phyloP scores from a whole-genome alignment of 2,797 vertebrate species.

The Betta splendens region DNA sequence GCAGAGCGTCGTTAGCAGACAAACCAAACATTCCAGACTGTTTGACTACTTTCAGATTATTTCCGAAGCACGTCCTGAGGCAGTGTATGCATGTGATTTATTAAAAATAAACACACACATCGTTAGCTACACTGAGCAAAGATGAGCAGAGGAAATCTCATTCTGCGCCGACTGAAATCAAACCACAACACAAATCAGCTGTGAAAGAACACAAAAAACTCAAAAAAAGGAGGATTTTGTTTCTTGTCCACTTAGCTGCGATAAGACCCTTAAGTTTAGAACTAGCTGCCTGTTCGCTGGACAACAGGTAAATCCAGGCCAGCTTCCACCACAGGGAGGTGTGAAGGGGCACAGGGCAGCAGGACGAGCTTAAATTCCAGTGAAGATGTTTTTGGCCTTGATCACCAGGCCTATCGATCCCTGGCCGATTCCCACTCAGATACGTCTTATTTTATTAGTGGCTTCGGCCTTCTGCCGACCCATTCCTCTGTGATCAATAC shows the following conservation, averaged over 20 bases:
- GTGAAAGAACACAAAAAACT: too few species aligned
- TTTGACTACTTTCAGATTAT: neutral
- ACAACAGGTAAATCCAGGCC: constrained; percentile 3
- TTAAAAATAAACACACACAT: constrained; percentile 7
- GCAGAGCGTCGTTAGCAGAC: constrained; percentile 18
- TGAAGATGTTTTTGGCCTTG: constrained; percentile 87
- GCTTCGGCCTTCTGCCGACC: constrained; percentile 95
- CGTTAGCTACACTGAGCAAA: too few species aligned
- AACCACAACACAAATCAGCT: too few species aligned
- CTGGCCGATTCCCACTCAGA: constrained; percentile 86
- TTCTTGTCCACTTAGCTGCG: too few species aligned
- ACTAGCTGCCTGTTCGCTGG: too few species aligned
- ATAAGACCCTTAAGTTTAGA: too few species aligned
- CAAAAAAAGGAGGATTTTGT: too few species aligned
- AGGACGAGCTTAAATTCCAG: constrained; percentile 80
- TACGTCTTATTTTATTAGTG: constrained; percentile 99
- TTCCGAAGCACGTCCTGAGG: neutral
- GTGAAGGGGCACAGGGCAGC: constrained; percentile 48
- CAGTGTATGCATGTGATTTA: neutral
- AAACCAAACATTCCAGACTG: constrained; percentile 4
- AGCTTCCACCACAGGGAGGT: constrained; percentile 36
- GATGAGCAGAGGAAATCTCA: too few species aligned
- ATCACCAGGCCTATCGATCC: constrained; percentile 83
- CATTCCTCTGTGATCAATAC: constrained; percentile 97
- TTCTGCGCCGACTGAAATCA: too few species aligned